Conservation (phyloP, 1,140 invertebrate species). For the Tetranychus cinnabarinus region DNA sequence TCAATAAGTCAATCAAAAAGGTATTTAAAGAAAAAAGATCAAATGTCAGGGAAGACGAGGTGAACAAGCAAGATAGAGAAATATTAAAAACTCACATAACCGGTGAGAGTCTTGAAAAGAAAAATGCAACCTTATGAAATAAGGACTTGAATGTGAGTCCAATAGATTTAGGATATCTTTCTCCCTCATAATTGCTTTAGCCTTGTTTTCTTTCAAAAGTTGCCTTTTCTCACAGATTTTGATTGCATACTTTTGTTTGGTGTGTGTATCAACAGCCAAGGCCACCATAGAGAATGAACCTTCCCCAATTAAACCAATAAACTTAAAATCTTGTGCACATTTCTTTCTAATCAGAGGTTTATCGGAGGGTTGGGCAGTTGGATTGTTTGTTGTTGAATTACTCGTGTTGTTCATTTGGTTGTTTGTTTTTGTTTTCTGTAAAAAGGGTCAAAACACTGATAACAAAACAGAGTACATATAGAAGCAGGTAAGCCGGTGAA, state of each 20-base stretch:
- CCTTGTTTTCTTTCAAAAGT: conserved; percentile 75
- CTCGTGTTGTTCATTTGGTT: too few relatives aligned
- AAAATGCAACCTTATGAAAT: conserved; percentile 77
- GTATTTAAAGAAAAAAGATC: too few relatives aligned
- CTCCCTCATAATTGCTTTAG: conserved; percentile 72
- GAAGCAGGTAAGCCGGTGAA: too few relatives aligned
- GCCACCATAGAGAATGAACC: conserved; percentile 1
- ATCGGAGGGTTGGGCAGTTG: too few relatives aligned
- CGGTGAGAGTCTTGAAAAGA: conserved; percentile 85
- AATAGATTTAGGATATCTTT: conserved; percentile 65
- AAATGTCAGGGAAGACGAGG: neutral
- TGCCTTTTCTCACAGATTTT: conserved; percentile 86
- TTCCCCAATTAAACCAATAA: neutral
- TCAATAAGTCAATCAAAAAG: neutral
- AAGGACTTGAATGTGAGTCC: conserved; percentile 33
- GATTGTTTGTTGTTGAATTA: too few relatives aligned
- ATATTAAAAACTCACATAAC: conserved; percentile 34
- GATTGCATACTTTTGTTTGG: conserved; percentile 73
- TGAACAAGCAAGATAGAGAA: neutral
- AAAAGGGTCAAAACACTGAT: too few relatives aligned
- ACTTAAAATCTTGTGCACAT: neutral
- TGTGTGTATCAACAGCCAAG: conserved; percentile 31
- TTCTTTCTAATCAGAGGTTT: neutral
- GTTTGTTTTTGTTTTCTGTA: too few relatives aligned
- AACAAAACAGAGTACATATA: too few relatives aligned